These are phyloP conservation scores for Ctena decussata DNA, from an alignment of 2,888 invertebrate species.

Conservation along the genomic window DNA sequence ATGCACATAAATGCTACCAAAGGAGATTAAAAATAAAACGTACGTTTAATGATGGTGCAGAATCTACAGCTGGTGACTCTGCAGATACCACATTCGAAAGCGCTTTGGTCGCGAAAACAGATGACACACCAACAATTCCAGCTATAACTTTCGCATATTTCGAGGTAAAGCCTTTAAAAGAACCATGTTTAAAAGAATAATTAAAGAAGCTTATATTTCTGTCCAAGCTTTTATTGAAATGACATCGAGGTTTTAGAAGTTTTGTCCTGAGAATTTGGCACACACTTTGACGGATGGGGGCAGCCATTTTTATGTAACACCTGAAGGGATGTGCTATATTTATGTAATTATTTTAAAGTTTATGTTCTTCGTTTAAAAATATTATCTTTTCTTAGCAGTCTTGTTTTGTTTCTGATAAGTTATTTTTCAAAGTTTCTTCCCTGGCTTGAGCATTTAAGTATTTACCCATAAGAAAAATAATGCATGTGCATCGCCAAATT, in stretches of 20 bases:
- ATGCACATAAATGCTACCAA: too few relatives aligned
- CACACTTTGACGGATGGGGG: conserved; percentile 54
- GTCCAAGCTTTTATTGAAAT: background rate
- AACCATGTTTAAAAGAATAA: background rate
- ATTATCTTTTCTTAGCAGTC: too few relatives aligned
- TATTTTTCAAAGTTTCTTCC: too few relatives aligned
- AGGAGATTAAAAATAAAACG: too few relatives aligned
- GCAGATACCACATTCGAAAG: conserved; percentile 5
- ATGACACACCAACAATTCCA: conserved; percentile 37
- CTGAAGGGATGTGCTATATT: too few relatives aligned
- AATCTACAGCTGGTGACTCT: background rate
- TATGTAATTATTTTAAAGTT: too few relatives aligned
- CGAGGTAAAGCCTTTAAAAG: background rate
- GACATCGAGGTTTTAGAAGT: background rate
- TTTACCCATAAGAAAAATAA: too few relatives aligned
- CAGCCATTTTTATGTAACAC: conserved; percentile 66
- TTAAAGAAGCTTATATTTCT: background rate
- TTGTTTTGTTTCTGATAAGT: too few relatives aligned
- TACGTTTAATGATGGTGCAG: too few relatives aligned
- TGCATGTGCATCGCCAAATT: background rate
- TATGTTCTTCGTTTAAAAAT: too few relatives aligned
- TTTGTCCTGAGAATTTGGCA: background rate
- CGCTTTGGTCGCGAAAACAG: conserved; percentile 44
- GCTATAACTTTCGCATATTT: background rate
- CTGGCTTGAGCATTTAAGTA: too few relatives aligned